A percentile compares a stretch with the other conserved stretches of the same genome.
Evolutionary conservation across 2,888 invertebrate genomes (phyloP).

Genomic region (Pollenia angustigena): DNA sequence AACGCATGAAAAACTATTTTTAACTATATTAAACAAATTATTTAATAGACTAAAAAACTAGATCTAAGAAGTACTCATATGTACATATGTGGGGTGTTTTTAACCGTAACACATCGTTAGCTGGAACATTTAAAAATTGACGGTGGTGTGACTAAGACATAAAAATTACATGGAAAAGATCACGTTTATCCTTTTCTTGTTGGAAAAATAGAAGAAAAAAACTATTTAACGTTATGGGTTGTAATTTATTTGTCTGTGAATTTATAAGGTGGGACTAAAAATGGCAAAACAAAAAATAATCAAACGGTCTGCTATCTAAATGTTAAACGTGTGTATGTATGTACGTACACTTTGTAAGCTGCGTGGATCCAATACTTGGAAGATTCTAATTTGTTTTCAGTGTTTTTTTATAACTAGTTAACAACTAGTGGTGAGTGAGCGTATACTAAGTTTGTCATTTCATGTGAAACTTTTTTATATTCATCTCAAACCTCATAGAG

Average conservation of each 20-base stretch:
- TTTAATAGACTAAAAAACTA: slow-evolving; percentile 59
- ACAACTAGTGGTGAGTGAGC: no score
- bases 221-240: slow-evolving; percentile 5
- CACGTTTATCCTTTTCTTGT: slow-evolving; percentile 28
- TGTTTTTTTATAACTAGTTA: no score
- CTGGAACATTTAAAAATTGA: neutral
- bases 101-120: neutral
- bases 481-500: no score
- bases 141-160: slow-evolving; percentile 2
- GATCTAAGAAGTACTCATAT: slow-evolving; percentile 13
- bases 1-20: slow-evolving; percentile 46
- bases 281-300: slow-evolving; percentile 1
- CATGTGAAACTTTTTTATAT: no score
- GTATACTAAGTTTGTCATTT: no score
- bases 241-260: slow-evolving; percentile 45
- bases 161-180: slow-evolving; percentile 32
- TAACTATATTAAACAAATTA: neutral
- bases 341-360: no score
- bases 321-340: neutral
- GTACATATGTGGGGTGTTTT: neutral
- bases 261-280: slow-evolving; percentile 28
- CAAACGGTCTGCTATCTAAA: neutral
- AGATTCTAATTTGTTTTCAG: no score
- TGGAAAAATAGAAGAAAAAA: neutral
- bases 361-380: no score